Percentiles rank a stretch among this genome's conserved stretches.
Conservation (phyloP, 2,797 vertebrate genomes). For the Neosilurus mollespiculum region DNA sequence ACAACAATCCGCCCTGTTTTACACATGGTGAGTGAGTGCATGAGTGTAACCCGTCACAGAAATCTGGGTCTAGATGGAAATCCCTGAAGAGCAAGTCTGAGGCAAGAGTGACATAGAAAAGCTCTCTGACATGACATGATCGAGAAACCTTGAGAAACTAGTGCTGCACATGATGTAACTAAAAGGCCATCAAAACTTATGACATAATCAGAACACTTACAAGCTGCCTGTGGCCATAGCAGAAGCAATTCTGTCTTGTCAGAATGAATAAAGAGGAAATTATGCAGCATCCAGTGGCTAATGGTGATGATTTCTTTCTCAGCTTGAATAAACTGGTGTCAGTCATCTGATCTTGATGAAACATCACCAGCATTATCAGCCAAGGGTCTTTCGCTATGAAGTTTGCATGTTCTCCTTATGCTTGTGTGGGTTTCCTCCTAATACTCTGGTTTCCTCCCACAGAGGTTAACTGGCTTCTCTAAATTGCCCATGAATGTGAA, state of each 20-base stretch:
- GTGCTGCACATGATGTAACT: not conserved
- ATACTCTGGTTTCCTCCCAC: no score
- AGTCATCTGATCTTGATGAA: not conserved
- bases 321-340: not conserved
- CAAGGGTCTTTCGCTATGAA: no score
- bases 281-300: not conserved
- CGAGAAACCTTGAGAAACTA: not conserved
- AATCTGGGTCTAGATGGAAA: not conserved
- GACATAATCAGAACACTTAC: not conserved
- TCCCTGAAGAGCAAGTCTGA: not conserved
- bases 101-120: not conserved
- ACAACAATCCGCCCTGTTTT: constrained; percentile 83
- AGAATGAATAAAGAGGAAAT: not conserved
- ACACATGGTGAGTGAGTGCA: constrained; percentile 80
- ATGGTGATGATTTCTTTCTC: not conserved
- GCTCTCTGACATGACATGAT: not conserved
- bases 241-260: not conserved
- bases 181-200: not conserved
- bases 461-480: no score
- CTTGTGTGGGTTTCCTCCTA: no score
- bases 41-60: not conserved
- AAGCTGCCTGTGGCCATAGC: not conserved
- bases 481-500: no score
- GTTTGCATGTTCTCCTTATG: no score
- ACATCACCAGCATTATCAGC: no score